Conservation (phyloP, 2,888 invertebrate genomes). For the Lochmaea capreae region DNA sequence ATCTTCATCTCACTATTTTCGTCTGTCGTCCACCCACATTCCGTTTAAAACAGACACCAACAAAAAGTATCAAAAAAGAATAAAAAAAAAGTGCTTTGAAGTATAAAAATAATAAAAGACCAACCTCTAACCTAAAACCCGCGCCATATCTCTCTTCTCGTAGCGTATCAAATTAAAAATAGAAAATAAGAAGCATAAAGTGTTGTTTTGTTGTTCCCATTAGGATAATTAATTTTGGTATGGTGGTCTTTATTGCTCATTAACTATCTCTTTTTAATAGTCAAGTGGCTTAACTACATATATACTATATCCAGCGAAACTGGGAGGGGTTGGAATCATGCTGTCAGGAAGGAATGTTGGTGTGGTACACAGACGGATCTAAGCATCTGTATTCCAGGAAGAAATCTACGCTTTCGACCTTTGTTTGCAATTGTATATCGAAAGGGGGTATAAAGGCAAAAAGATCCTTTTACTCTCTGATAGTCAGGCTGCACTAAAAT, state of each 20-base stretch:
- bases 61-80: constrained; percentile 13
- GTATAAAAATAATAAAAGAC: constrained; percentile 23
- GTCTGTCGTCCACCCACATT: constrained; percentile 17
- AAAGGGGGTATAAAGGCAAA: no score
- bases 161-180: constrained; percentile 38
- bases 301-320: no score
- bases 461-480: no score
- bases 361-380: no score
- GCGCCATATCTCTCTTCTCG: constrained; percentile 25
- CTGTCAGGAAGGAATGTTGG: no score
- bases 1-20: constrained; percentile 21
- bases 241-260: constrained; percentile 23
- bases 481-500: no score
- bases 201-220: constrained; percentile 44
- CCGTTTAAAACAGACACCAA: constrained; percentile 27
- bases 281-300: not conserved
- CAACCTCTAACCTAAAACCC: constrained; percentile 24
- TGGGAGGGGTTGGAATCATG: no score
- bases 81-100: constrained; percentile 10
- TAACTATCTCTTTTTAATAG: constrained; percentile 10
- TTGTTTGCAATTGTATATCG: no score
- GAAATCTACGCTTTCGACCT: no score
- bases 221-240: constrained; percentile 47
- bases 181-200: constrained; percentile 41
- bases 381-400: no score